These are phyloP conservation scores for Drosophila greeni DNA, from an alignment of 2,888 invertebrate genomes.

Conservation along the genomic window DNA sequence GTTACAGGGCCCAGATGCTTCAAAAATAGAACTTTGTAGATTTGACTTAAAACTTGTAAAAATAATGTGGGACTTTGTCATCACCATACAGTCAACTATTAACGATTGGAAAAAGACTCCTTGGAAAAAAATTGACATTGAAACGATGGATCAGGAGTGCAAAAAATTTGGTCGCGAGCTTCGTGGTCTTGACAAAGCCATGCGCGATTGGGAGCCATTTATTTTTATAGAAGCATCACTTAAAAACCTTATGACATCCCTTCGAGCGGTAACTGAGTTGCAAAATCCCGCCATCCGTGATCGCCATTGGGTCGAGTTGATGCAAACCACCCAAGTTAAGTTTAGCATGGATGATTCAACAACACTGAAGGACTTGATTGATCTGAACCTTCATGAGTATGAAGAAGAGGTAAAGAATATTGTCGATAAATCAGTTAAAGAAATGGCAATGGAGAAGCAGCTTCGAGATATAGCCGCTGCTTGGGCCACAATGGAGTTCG, in stretches of 20 bases:
- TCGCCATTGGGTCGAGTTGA: constrained; percentile 95
- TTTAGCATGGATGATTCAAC: constrained; percentile 81
- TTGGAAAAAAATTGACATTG: constrained; percentile 96
- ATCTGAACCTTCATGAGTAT: constrained; percentile 92
- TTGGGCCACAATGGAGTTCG: constrained; percentile 91
- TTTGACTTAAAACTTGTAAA: constrained; percentile 88
- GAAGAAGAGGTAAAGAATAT: constrained; percentile 97
- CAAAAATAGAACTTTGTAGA: constrained; percentile 85
- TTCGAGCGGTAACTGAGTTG: constrained; percentile 93
- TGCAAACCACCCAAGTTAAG: constrained; percentile 91
- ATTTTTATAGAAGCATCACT: constrained; percentile 88
- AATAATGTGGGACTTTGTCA: constrained; percentile 93
- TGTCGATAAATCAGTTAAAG: constrained; percentile 97
- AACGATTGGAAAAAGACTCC: constrained; percentile 95
- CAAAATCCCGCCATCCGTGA: constrained; percentile 96
- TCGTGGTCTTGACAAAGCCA: constrained; percentile 88
- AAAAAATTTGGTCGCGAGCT: constrained; percentile 94
- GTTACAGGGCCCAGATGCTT: constrained; percentile 90
- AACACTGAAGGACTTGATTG: constrained; percentile 91
- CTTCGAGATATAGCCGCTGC: constrained; percentile 89
- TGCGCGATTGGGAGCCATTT: constrained; percentile 89
- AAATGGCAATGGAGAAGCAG: constrained; percentile 97
- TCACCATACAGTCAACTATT: constrained; percentile 88
- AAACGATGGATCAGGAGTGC: constrained; percentile 95
- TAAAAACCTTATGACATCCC: constrained; percentile 94